A percentile compares a stretch with the other conserved stretches of the same genome.
Conservation (phyloP, 2,113 vertebrate species). For the Pluvianellus socialis region DNA sequence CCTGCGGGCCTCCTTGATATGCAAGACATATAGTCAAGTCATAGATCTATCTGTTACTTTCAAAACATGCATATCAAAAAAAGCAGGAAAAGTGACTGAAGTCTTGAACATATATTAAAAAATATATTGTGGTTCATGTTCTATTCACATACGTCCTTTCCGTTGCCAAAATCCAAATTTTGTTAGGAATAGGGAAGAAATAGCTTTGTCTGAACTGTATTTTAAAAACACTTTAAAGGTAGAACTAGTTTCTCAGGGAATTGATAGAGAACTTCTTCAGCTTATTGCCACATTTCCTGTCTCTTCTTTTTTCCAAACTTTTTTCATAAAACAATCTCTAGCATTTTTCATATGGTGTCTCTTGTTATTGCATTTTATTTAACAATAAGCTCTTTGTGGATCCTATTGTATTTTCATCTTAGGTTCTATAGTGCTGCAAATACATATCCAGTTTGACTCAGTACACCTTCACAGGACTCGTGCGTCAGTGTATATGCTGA, state of each 20-base stretch:
- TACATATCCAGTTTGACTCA: neutral
- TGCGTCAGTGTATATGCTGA: neutral
- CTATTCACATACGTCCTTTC: neutral
- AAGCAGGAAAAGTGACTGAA: neutral
- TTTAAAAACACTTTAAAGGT: neutral
- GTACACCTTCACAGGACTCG: neutral
- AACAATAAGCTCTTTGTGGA: neutral
- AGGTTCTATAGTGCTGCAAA: neutral
- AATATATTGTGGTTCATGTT: neutral
- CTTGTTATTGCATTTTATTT: neutral
- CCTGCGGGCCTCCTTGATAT: neutral
- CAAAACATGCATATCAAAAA: neutral
- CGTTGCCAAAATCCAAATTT: neutral
- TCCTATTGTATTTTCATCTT: neutral
- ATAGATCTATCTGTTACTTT: neutral
- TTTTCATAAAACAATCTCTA: neutral
- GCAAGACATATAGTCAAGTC: neutral
- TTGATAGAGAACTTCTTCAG: neutral
- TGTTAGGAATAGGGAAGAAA: neutral
- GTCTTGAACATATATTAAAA: neutral
- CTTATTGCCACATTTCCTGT: neutral
- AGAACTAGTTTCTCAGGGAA: neutral
- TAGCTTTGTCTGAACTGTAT: neutral
- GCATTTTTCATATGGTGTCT: neutral
- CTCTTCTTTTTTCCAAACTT: neutral